phyloP scores from a whole-genome alignment of 2,113 vertebrate species.

The Pungitius pungitius region DNA sequence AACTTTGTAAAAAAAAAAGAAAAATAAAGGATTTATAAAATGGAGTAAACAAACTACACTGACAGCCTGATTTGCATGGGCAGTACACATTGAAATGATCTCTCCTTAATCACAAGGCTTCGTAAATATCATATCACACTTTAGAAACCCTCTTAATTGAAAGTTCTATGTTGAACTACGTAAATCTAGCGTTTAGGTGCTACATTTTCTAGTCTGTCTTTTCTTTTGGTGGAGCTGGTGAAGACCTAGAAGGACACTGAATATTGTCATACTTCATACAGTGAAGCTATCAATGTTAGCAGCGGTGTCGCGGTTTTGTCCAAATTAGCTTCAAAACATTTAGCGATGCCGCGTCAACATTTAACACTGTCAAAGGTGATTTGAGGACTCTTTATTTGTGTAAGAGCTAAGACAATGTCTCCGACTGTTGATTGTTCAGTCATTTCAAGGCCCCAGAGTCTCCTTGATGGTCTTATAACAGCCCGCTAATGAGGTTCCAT shows the following conservation, averaged over 20 bases:
- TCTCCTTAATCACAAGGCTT: not conserved
- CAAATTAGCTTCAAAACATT: not conserved
- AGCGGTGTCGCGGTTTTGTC: not conserved
- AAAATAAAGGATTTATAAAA: not conserved
- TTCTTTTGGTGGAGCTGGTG: not conserved
- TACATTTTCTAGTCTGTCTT: too few species aligned
- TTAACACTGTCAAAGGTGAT: not conserved
- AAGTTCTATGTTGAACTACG: too few species aligned
- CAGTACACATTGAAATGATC: not conserved
- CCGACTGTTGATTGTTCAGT: slow-evolving; percentile 56
- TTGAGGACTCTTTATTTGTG: slow-evolving; percentile 16
- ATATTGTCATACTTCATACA: not conserved
- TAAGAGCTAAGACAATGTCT: slow-evolving; percentile 26
- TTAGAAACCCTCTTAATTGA: not conserved
- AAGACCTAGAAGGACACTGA: not conserved
- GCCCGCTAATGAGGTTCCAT: slow-evolving; percentile 76
- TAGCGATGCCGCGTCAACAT: not conserved
- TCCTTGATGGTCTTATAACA: slow-evolving; percentile 62
- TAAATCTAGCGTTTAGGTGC: not conserved
- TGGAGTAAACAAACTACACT: not conserved
- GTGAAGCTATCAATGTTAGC: not conserved
- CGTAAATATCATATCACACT: not conserved
- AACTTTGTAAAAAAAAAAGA: not conserved
- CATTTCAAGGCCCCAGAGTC: slow-evolving; percentile 48
- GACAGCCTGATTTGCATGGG: not conserved